Conservation (phyloP, 2,113 vertebrate genomes). For the Amblyopsis rosae region DNA sequence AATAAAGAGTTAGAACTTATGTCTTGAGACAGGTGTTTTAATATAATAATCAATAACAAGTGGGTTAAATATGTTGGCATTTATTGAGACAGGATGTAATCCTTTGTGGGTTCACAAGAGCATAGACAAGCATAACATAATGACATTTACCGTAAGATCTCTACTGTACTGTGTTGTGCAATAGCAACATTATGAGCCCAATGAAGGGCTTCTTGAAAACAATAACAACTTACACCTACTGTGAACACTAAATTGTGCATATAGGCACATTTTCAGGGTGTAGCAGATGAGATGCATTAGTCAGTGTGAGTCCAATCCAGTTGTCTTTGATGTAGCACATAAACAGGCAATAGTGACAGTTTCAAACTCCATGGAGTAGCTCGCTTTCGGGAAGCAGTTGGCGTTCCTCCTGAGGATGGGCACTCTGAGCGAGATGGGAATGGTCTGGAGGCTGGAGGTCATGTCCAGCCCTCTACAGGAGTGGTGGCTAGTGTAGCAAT, state of each 20-base stretch:
- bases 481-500: conserved; percentile 73
- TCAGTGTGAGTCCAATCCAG: conserved; percentile 25
- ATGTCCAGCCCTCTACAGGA: conserved; percentile 62
- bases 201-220: neutral
- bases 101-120: too few relatives aligned
- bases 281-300: neutral
- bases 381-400: conserved; percentile 57
- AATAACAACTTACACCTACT: neutral
- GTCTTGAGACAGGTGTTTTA: too few relatives aligned
- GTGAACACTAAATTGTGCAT: neutral
- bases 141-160: conserved; percentile 11
- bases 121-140: too few relatives aligned
- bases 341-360: conserved; percentile 76
- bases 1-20: too few relatives aligned
- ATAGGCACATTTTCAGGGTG: neutral
- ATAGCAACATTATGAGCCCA: too few relatives aligned
- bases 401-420: conserved; percentile 75
- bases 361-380: conserved; percentile 75
- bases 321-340: conserved; percentile 70
- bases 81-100: too few relatives aligned
- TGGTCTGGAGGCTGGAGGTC: conserved; percentile 66
- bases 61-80: too few relatives aligned
- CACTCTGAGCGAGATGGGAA: conserved; percentile 74
- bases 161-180: neutral
- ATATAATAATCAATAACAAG: too few relatives aligned